Evolutionary conservation across 1,140 invertebrate genomes (phyloP), one percentile per base, ranked within the genome.

Genomic region (Gryllus bimaculatus): DNA sequence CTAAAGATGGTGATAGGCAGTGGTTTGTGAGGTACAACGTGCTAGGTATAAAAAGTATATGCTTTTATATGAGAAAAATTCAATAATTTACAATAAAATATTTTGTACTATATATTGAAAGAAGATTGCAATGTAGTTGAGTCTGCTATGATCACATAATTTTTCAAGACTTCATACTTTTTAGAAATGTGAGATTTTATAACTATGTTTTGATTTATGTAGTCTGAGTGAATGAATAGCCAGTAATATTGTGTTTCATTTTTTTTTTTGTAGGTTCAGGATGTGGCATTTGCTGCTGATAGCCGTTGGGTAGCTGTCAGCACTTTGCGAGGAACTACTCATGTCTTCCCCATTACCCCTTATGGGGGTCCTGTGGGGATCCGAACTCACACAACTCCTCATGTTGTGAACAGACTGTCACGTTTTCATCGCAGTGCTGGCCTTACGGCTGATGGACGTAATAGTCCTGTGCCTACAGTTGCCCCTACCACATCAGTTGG

Each of bases 271-370:
- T 79, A 88, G 86, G 87, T 89, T 8, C 89, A 96, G 88, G 94
- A 97, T 83, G 95, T 98, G 85, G 89, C 92, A 77, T 94, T 96
- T 85, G 96, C 96, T 12, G 88, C 91, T 80, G 98, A 99, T 86
- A 96, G 95, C 74, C 92, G 98, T 77, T 99, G 98, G 98, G 92
- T 96, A 12, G 94, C 96, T 18, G 92, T 99, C 1, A 96, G 95
- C 47, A 98, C 98, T 8, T 88, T 98, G 81, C 91, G 98, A 81
- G 98, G 97, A 79, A 99, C 98, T 5, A 98, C 97, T 20, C 98
- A 99, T 85, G 92, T 99, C 75, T 99, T 99, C 88, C 96, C 98
- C 1, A 92, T 99, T 12, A 97, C 95, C 39, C 95, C 97, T n/a
- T 99, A 99, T 85, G 98, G 98, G 81, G 98, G 96, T 80, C 89